Base-by-base conservation (phyloP, 2,113 vertebrate genomes). In the Macrotus californicus region DNA sequence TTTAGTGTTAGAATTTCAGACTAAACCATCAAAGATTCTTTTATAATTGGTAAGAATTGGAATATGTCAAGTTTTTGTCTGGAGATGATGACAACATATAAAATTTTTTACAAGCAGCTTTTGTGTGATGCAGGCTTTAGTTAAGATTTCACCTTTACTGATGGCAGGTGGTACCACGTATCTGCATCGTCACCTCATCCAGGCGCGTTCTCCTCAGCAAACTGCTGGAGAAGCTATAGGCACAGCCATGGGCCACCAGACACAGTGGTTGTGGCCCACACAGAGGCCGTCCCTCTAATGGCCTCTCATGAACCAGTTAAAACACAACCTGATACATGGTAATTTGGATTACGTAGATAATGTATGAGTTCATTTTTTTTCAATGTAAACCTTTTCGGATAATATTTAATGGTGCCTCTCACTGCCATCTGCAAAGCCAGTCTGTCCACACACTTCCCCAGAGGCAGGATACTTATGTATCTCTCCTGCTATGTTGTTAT, bases 1-100 rank as follows among this genome's bases (percentile, higher is more conserved):
- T 95, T 95, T 85, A 73, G 69, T 82, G 54, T 41, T 50, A 48
- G 46, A 66, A 83, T 82, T 89, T 84, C 70, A 54, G 48, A 26
- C 19, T 41, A 61, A 89, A 43, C 15, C 66, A n/a, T 73, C 83
- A 72, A 19, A 46, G 54, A 41, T 54, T 91, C 39, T 92, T 83
- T 75, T 43, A 54, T 81, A 26, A 67, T 9, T 24, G 41, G n/a
- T 89, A 29, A 70, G 52, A 43, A 24, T 52, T 5, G 21, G 14
- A 34, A 3, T 24, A 36, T 34, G 61, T 76, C 69, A 36, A 1
- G n/a, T 16, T 82, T 77, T n/a, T 54, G 18, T 56, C 39, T 73
- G 50, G 41, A 84, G 66, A 76, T 29, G 56, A 13, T 76, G 46
- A 34, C 22, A 48, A 8, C 2, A n/a, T 79, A 9, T 15, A 77